phyloP scores from a whole-genome alignment of 1,140 invertebrate genomes.

The Drosophila parvula region DNA sequence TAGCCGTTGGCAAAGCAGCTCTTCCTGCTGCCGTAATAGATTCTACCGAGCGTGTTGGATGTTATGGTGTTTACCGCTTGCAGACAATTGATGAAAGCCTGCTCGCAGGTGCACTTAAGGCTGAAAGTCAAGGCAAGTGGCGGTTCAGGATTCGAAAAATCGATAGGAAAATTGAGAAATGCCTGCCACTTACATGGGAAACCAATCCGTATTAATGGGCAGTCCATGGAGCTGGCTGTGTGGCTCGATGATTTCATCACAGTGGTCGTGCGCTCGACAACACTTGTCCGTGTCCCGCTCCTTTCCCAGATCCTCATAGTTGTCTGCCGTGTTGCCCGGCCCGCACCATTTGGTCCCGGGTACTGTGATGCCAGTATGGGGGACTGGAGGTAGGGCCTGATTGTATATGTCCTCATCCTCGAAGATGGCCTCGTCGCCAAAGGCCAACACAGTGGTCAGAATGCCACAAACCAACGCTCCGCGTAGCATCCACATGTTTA shows the following conservation, averaged over 20 bases:
- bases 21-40: conserved; percentile 89
- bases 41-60: conserved; percentile 86
- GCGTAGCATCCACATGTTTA: conserved; percentile 32
- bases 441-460: conserved; percentile 22
- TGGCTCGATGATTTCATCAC: conserved; percentile 87
- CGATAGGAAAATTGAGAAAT: conserved; percentile 52
- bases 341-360: conserved; percentile 89
- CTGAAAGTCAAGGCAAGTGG: conserved; percentile 46
- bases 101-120: conserved; percentile 89
- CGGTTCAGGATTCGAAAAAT: not conserved
- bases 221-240: conserved; percentile 86
- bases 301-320: conserved; percentile 89
- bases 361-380: conserved; percentile 66
- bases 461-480: conserved; percentile 4
- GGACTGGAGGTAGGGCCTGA: conserved; percentile 71
- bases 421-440: conserved; percentile 76
- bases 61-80: conserved; percentile 84
- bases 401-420: conserved; percentile 82
- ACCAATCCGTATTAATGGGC: conserved; percentile 86
- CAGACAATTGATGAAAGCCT: conserved; percentile 88
- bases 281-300: conserved; percentile 89
- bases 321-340: conserved; percentile 88
- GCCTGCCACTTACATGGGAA: conserved; percentile 83
- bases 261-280: conserved; percentile 91
- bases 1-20: conserved; percentile 89